Evolutionary conservation across 2,888 invertebrate species (phyloP), one percentile per base, ranked within the genome.

Genomic region (Drosophila tanythrix): DNA sequence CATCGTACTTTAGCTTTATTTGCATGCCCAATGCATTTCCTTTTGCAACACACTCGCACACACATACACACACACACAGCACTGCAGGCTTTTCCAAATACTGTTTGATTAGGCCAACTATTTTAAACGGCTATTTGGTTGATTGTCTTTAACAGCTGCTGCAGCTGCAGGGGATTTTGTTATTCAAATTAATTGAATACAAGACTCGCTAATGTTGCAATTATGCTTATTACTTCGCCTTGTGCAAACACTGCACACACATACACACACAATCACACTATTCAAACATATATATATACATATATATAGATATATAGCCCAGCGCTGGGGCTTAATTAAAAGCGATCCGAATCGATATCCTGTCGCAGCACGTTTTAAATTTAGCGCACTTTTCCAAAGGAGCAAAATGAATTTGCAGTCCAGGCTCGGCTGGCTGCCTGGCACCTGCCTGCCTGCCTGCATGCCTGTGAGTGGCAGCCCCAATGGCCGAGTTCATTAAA

Each of bases 151-250:
- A 10, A 33, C 51, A 60, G 57, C 52, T 46, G 66, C 62, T 76
- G 56, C 35, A 33, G 53, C 33, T 35, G 35, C 25, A 36, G 59
- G 57, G 38, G 31, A 46, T 84, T 76, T 57, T 57, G 74, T 43
- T 58, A 71, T 78, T 73, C 70, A 75, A 88, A 84, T 88, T 71
- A 82, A 87, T 75, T 86, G 84, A 77, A 82, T 71, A 73, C 77
- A 85, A 72, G 74, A 76, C 76, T 69, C 78, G 89, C 87, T 86
- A 88, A 87, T 87, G 87, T 87, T 82, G 81, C 89, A 89, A 89
- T 87, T 87, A 87, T 87, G 70, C 72, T 76, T 83, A 89, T 87
- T 82, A 79, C 72, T 75, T 75, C 67, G 58, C 52, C 69, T 57
- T 64, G 29, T 15, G 21, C 27, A 59, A 46, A 57, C 64, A 70